Evolutionary conservation across 1,140 invertebrate species (phyloP).

Genomic region (Hylaeus volcanicus): DNA sequence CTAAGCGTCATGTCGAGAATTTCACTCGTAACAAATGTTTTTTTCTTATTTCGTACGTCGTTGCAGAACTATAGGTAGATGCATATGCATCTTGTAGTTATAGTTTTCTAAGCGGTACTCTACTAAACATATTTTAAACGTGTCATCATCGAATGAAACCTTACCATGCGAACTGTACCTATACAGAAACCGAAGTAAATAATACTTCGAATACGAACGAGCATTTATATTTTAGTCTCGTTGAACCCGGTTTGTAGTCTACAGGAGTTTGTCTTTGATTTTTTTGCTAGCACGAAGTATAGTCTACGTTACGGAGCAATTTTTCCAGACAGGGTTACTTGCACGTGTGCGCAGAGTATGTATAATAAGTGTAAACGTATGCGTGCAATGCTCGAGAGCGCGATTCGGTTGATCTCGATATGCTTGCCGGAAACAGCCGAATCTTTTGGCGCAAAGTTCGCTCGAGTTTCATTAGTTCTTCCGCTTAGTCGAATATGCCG

Average conservation of each 20-base stretch:
- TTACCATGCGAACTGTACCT: not conserved
- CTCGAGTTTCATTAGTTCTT: slow-evolving; percentile 36
- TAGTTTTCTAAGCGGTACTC: not conserved
- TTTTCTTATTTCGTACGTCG: not conserved
- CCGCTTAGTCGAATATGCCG: slow-evolving; percentile 7
- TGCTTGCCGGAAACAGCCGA: not conserved
- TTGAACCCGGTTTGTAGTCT: not conserved
- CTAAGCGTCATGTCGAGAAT: too few relatives aligned
- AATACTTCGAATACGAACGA: not conserved
- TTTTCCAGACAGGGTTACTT: too few relatives aligned
- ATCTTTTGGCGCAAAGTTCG: not conserved
- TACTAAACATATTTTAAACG: not conserved
- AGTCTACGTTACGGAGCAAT: not conserved
- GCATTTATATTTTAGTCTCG: slow-evolving; percentile 40
- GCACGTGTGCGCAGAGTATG: not conserved
- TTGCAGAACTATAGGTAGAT: too few relatives aligned
- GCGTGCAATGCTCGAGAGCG: not conserved
- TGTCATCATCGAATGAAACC: not conserved
- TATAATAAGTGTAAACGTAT: not conserved
- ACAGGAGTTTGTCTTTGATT: not conserved
- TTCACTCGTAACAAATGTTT: not conserved
- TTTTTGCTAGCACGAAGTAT: not conserved
- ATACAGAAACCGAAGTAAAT: not conserved
- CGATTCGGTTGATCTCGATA: slow-evolving; percentile 7
- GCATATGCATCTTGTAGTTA: not conserved